A percentile compares a stretch with the other conserved stretches of the same genome.
These are phyloP conservation scores for Calonectris borealis DNA, from an alignment of 2,113 vertebrate genomes.

Conservation along the genomic window DNA sequence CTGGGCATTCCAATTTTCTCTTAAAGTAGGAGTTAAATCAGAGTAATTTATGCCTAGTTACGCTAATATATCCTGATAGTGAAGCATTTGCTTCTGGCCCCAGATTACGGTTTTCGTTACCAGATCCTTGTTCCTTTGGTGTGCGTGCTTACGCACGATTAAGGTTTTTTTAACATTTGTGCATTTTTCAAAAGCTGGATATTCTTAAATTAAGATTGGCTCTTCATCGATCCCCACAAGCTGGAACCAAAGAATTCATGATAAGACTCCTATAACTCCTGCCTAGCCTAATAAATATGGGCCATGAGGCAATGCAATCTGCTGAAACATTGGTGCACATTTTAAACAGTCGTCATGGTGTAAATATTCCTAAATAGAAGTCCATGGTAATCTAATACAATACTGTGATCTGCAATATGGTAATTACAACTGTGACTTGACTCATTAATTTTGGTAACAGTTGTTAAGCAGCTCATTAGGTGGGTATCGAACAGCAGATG, in stretches of 20 bases:
- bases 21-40: not conserved
- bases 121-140: not conserved
- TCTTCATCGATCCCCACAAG: not conserved
- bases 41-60: not conserved
- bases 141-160: not conserved
- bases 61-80: not conserved
- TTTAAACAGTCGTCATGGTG: constrained; percentile 57
- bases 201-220: not conserved
- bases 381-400: constrained; percentile 71
- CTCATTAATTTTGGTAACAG: constrained; percentile 81
- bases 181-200: constrained; percentile 8
- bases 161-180: not conserved
- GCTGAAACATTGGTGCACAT: constrained; percentile 47
- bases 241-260: constrained; percentile 15
- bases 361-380: constrained; percentile 67
- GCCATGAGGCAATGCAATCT: constrained; percentile 52
- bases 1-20: not conserved
- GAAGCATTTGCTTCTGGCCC: not conserved
- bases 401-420: constrained; percentile 76
- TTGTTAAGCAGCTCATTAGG: constrained; percentile 83
- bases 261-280: constrained; percentile 7
- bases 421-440: constrained; percentile 77
- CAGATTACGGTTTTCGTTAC: not conserved
- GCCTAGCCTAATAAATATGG: constrained; percentile 24
- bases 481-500: constrained; percentile 73